Percentiles rank a stretch among this genome's conserved stretches.
phyloP scores from a whole-genome alignment of 2,113 vertebrate species.

The Lepisosteus osseus region DNA sequence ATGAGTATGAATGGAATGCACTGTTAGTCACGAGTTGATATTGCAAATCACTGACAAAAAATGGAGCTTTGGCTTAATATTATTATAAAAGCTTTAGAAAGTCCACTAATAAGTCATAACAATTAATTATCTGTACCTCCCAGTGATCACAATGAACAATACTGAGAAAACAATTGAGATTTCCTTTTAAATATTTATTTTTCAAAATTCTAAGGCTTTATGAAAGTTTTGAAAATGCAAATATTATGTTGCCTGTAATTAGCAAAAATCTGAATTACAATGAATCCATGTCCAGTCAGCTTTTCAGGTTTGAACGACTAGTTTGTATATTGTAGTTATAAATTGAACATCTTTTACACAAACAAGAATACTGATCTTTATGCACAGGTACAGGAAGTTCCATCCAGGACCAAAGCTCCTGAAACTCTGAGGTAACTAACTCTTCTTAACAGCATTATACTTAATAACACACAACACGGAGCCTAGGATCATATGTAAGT shows the following conservation, averaged over 20 bases:
- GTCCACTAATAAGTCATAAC: not conserved
- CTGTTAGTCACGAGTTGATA: not conserved
- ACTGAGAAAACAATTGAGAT: not conserved
- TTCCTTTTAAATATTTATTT: too few relatives aligned
- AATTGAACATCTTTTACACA: not conserved
- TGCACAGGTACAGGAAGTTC: conserved; percentile 60
- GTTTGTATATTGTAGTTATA: not conserved
- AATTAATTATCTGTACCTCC: conserved; percentile 1
- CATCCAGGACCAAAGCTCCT: conserved; percentile 73
- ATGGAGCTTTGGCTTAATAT: not conserved
- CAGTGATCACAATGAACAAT: too few relatives aligned
- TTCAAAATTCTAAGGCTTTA: too few relatives aligned
- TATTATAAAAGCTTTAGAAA: not conserved
- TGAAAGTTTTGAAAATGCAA: too few relatives aligned
- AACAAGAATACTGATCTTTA: conserved; percentile 9
- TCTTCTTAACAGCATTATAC: not conserved
- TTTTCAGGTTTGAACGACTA: not conserved
- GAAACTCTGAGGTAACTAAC: conserved; percentile 80
- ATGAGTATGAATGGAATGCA: not conserved
- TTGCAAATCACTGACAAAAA: not conserved
- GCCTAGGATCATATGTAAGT: not conserved
- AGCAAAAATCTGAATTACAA: too few relatives aligned
- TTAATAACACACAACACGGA: not conserved
- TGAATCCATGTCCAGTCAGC: not conserved
- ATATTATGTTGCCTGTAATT: too few relatives aligned